A percentile compares a stretch with the other conserved stretches of the same genome.
These are phyloP conservation scores for Xestia ashworthii DNA, from an alignment of 2,888 invertebrate genomes.

Conservation along the genomic window DNA sequence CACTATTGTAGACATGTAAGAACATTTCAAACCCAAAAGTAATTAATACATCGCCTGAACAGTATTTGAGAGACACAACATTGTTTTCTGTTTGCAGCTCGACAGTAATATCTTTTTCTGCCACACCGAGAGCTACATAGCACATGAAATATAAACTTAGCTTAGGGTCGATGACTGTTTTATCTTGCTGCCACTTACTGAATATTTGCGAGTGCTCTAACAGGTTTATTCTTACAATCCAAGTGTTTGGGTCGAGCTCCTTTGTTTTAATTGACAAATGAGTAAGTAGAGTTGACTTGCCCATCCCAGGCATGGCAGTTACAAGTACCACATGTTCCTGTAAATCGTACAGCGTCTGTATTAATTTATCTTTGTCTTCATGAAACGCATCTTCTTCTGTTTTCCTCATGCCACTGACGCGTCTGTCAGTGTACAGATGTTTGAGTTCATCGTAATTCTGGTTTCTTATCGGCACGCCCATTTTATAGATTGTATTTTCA, in stretches of 20 bases:
- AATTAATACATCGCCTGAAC: not conserved
- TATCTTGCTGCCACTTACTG: not conserved
- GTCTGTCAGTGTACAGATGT: not conserved
- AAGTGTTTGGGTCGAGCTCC: not conserved
- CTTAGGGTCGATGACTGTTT: not conserved
- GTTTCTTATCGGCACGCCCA: not conserved
- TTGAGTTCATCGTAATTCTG: constrained; percentile 1
- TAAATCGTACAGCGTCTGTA: constrained; percentile 5
- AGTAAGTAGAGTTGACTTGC: constrained; percentile 4
- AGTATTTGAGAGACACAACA: constrained; percentile 5
- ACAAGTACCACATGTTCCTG: not conserved
- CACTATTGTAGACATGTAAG: not conserved
- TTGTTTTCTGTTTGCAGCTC: not conserved
- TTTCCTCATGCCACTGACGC: not conserved
- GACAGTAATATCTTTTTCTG: not conserved
- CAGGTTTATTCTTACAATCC: constrained; percentile 22
- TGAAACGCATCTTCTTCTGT: not conserved
- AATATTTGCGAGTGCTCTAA: not conserved
- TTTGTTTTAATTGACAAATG: constrained; percentile 12
- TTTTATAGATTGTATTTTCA: not conserved
- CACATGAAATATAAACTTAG: not conserved
- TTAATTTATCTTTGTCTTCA: not conserved
- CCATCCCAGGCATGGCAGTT: constrained; percentile 2
- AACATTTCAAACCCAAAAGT: constrained; percentile 12
- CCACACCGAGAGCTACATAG: not conserved